Evolutionary conservation across 1,140 invertebrate species (phyloP).

Genomic region (Neocloeon triangulifer): DNA sequence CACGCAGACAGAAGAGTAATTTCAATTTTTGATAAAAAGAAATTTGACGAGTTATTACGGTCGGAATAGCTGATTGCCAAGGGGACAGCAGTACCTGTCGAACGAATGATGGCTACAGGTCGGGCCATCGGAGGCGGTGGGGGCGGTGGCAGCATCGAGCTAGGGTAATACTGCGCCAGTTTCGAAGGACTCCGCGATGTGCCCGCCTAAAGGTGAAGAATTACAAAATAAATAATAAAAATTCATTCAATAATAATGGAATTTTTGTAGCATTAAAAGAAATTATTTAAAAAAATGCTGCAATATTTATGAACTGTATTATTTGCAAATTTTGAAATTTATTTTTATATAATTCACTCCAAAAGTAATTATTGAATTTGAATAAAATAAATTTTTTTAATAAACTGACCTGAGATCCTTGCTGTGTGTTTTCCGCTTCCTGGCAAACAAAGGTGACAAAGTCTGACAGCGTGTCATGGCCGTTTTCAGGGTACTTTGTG

Average conservation of each 20-base stretch:
- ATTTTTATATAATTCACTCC: not conserved
- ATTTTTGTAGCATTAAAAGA: not conserved
- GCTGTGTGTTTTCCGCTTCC: constrained; percentile 63
- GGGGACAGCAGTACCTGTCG: constrained; percentile 48
- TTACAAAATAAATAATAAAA: not conserved
- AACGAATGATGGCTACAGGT: constrained; percentile 83
- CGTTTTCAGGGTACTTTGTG: constrained; percentile 58
- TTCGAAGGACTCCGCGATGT: constrained; percentile 26
- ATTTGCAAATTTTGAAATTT: not conserved
- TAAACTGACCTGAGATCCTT: constrained; percentile 47
- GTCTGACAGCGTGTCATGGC: constrained; percentile 79
- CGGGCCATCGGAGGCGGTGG: constrained; percentile 89
- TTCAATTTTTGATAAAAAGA: constrained; percentile 13
- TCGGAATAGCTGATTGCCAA: too few species aligned
- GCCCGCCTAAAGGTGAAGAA: constrained; percentile 6
- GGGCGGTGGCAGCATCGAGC: constrained; percentile 79
- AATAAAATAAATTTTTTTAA: not conserved
- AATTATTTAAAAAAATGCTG: not conserved
- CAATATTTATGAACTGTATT: not conserved
- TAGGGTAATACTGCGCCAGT: constrained; percentile 67
- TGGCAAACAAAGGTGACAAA: constrained; percentile 94
- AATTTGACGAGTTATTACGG: too few species aligned
- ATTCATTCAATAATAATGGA: not conserved
- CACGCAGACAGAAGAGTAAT: not conserved
- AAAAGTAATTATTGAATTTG: not conserved